Conservation (phyloP, 2,888 invertebrate genomes). For the Harmothoe impar region DNA sequence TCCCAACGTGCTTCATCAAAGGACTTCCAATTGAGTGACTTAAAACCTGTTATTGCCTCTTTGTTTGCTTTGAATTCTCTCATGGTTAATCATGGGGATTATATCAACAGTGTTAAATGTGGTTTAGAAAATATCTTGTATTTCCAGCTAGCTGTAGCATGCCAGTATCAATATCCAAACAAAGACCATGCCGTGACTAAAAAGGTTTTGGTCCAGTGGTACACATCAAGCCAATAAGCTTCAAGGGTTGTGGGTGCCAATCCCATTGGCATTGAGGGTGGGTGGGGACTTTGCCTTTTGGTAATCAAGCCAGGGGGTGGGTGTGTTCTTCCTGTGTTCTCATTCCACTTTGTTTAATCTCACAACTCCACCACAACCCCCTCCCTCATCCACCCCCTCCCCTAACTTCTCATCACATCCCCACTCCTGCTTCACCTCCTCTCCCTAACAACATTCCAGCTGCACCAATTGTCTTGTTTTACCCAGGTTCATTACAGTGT, state of each 20-base stretch:
- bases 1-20: too few species aligned
- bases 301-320: background rate
- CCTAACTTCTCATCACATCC: background rate
- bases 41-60: too few species aligned
- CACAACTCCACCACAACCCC: constrained; percentile 5
- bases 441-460: background rate
- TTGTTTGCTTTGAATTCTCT: too few species aligned
- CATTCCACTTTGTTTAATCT: background rate
- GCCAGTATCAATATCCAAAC: background rate
- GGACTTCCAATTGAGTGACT: too few species aligned
- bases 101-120: background rate
- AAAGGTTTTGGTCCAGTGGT: background rate
- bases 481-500: constrained; percentile 2
- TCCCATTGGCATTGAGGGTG: background rate
- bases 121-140: background rate
- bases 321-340: constrained; percentile 21
- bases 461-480: constrained; percentile 16
- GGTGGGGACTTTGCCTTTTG: background rate
- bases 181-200: background rate
- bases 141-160: background rate
- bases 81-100: background rate
- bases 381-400: background rate
- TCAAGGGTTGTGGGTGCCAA: constrained; percentile 24
- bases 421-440: constrained; percentile 6
- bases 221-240: background rate